Evolutionary conservation across 1,140 invertebrate genomes (phyloP), one percentile per base, ranked within the genome.

Genomic region (Lycorma delicatula): DNA sequence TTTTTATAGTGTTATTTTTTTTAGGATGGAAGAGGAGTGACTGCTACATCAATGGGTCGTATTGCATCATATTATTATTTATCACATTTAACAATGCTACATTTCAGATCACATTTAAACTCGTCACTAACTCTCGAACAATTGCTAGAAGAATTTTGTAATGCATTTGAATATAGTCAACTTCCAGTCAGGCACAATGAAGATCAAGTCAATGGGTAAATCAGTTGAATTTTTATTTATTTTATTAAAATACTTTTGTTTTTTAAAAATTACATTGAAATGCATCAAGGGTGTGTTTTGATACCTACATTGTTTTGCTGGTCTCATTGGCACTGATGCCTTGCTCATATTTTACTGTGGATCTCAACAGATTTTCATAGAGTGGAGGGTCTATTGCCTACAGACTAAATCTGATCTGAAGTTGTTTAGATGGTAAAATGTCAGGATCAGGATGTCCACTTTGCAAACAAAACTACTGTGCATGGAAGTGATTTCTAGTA

Each of bases 101-200:
- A 90, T 68, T 94, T 99, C 67, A 73, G 81, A 22, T 69, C 87
- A 29, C 76, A 80, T 46, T 68, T 99, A 16, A 71, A 76, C 22
- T 69, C 80, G 0, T 77, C 84, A 62, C 75, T 85, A 48, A 77
- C 74, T 29, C 72, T 91, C 0, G 81, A 89, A 49, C 80, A 91
- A n/a, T 76, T 96, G 38, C 71, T 99, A 3, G 71, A 81, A 31
- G 79, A 94, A 18, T 76, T 99, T 60, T 84, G 89, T 44, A 84
- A 93, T 71, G 84, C 85, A 13, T 78, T 93, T 60, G 97, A 99
- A 71, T 99, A 97, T 69, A 82, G 84, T 50, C 85, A 97, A 67
- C 78, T 99, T 46, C 97, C 97, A 1, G 96, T 99, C 6, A 79
- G 97, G 48, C 97, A 99, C 71, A 99, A 99, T 73, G 97, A 99